Evolutionary conservation across 2,113 vertebrate genomes (phyloP), one percentile per base, ranked within the genome.

Genomic region (Nanorana parkeri): DNA sequence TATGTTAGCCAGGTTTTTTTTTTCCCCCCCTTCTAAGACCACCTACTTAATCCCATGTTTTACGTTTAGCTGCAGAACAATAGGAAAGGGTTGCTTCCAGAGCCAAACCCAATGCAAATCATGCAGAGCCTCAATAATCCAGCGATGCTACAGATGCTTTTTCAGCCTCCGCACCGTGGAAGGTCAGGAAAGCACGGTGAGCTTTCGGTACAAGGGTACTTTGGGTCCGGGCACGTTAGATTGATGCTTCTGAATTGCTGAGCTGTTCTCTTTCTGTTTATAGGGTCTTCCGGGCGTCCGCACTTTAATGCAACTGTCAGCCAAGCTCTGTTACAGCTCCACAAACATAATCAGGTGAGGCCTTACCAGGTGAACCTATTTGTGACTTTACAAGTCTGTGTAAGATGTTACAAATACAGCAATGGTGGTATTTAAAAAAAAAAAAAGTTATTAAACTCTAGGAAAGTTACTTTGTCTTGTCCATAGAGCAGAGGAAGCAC

Each of bases 121-220:
- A 90, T 99, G 92, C 98, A 95, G 80, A 98, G 96, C 85, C 94
- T 99, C 81, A 97, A 94, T 84, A 98, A 97, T 8, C 98, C 98
- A 6, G 96, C 97, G 1, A 96, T 96, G 91, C 85, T 98, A 83
- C 97, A 98, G 83, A 94, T 98, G 87, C 94, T 99, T 32, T 93
- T 98, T 86, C 95, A 96, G 78, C 96, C 97, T 11, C 96, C 95
- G 87, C 88, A 95, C 75, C 88, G 91, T 1, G 93, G 90, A 80
- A 84, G 87, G 6, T 72, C 89, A 36, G 83, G 93, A 47, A 98
- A 98, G 86, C 92, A 94, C 86, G 95, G 97, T 96, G 82, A 91
- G 90, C 8, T 8, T 2, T 3, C 17, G 4, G 6, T 26, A 2
- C 19, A 10, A 67, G 17, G 20, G 26, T 67, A 28, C 65, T 67